Conservation (phyloP, 2,113 vertebrate species). For the Lichenostomus cassidix region DNA sequence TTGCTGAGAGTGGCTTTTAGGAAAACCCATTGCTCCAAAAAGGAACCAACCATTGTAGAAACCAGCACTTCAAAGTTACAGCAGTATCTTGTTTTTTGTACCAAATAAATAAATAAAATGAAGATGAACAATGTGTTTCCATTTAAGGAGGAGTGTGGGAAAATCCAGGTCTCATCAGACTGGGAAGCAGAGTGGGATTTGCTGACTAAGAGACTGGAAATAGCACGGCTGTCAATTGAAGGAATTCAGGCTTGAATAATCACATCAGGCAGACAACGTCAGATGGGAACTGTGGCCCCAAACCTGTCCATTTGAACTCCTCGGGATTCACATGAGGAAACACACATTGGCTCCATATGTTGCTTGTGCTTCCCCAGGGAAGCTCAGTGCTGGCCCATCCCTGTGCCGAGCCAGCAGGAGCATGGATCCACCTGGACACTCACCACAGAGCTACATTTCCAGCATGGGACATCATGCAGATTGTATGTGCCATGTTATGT, state of each 20-base stretch:
- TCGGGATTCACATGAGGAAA: neutral
- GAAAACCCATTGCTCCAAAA: constrained; percentile 62
- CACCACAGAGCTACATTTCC: fast-evolving
- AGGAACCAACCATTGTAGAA: constrained; percentile 65
- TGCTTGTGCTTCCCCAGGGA: neutral
- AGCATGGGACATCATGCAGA: fast-evolving
- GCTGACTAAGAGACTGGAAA: constrained; percentile 55
- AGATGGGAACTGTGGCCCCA: neutral
- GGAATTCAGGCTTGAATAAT: constrained; percentile 49
- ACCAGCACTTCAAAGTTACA: constrained; percentile 67
- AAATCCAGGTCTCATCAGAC: constrained; percentile 67
- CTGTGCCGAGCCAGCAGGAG: fast-evolving
- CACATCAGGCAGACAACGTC: neutral
- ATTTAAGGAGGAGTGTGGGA: constrained; percentile 70
- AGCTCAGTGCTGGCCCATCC: neutral
- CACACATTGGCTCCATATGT: neutral
- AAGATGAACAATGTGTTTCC: constrained; percentile 73
- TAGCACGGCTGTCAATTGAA: neutral
- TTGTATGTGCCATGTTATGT: fast-evolving
- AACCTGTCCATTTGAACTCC: neutral
- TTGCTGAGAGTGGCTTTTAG: constrained; percentile 59
- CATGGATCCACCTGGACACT: fast-evolving
- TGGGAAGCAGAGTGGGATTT: neutral
- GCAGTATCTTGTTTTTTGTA: constrained; percentile 64
- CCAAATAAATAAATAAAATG: constrained; percentile 68